Evolutionary conservation across 1,140 invertebrate genomes (phyloP), one percentile per base, ranked within the genome.

Genomic region (Drosophila malerkotliana): DNA sequence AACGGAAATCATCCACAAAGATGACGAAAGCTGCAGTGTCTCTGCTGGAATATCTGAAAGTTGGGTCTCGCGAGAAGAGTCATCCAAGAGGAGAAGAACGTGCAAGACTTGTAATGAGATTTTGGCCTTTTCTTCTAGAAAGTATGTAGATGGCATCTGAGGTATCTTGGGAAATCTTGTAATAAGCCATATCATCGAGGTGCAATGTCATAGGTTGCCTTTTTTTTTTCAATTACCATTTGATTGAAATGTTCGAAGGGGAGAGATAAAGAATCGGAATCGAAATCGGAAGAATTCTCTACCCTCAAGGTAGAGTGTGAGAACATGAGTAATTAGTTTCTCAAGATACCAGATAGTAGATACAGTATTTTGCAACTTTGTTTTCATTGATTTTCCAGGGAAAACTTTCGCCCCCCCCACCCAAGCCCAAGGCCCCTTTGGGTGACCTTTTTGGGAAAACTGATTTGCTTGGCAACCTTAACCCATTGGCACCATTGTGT

Each of bases 401-500:
- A 21, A 21, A 21, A 21, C 21, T 21, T 21, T 21, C 21, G 21
- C 3, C 21, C 21, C 18, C 18, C 18, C 18, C 18, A 1, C 18
- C 18, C 18, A 18, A 18, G 21, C 21, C 21, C 21, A 21, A 21
- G 21, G 21, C 21, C 21, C 21, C 21, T 21, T 21, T 21, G 21
- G 21, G 18, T 18, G 18, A 18, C 18, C 18, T 1, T 18, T 18
- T 18, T 18, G 18, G 18, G 18, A 18, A 18, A 18, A 18, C 1
- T 18, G 18, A 18, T 18, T 18, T 21, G 26, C 83, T 75, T 78
- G 62, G 30, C 83, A 82, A 82, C 82, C 83, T 82, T 87, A 82
- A 87, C 82, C 82, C 83, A 87, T 82, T 87, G 82, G 34, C 82
- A 88, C 62, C 85, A 28, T 75, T 84, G 39, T 52, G 21, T 4